These are phyloP conservation scores for Calidris pugnax DNA, from an alignment of 2,113 vertebrate species.

Conservation along the genomic window DNA sequence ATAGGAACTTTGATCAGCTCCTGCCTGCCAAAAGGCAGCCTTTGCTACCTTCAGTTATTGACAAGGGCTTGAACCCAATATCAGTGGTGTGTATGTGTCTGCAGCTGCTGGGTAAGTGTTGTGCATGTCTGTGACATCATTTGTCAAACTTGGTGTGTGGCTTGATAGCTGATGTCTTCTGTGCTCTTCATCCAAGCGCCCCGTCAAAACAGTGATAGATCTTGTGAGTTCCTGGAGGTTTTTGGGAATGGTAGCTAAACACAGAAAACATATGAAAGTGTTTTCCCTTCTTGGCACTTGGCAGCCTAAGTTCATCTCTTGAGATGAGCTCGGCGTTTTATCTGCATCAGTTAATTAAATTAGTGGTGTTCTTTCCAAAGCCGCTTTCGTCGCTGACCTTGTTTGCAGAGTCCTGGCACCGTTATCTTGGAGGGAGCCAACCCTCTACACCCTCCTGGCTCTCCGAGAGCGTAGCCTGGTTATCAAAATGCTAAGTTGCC, in stretches of 20 bases:
- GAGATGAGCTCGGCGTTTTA: neutral
- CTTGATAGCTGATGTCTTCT: neutral
- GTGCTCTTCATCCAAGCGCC: neutral
- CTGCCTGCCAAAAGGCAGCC: neutral
- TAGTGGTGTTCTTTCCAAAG: neutral
- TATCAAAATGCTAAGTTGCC: neutral
- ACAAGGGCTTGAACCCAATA: neutral
- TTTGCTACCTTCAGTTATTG: neutral
- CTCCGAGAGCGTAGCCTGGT: neutral
- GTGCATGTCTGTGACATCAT: neutral
- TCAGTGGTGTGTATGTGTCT: neutral
- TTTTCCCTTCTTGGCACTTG: conserved; percentile 4
- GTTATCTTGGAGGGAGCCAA: neutral
- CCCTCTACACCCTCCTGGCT: neutral
- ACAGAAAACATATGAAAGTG: neutral
- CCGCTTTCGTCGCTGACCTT: neutral
- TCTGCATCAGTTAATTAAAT: neutral
- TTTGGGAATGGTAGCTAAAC: neutral
- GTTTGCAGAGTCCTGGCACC: neutral
- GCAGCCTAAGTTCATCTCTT: neutral
- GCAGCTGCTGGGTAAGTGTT: neutral
- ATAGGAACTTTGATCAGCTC: neutral
- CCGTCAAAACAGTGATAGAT: neutral
- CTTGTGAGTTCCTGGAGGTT: neutral
- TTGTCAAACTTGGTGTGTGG: conserved; percentile 13